These are phyloP conservation scores for Himalopsyche tibetana DNA, from an alignment of 2,888 invertebrate genomes.

Conservation along the genomic window DNA sequence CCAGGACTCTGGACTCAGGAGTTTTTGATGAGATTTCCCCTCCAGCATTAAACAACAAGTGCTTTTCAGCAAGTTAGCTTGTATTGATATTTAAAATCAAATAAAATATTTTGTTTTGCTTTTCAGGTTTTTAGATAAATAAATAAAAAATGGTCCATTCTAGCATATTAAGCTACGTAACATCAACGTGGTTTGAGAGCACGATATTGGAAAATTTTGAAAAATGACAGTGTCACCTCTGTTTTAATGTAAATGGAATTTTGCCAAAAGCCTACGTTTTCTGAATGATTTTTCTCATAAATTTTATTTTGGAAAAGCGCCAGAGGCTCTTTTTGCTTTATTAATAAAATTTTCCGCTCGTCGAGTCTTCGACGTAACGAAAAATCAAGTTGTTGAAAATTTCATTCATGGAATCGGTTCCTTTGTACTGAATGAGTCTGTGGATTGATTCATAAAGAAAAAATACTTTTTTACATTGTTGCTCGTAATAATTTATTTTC, in stretches of 20 bases:
- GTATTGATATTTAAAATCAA: too few species aligned
- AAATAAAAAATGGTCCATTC: too few species aligned
- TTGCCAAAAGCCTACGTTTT: background rate
- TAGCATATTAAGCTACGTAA: too few species aligned
- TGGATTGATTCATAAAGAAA: background rate
- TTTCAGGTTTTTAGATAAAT: too few species aligned
- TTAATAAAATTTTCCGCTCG: background rate
- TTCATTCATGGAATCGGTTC: background rate
- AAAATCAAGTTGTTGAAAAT: background rate
- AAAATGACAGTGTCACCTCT: background rate
- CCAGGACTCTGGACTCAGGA: too few species aligned
- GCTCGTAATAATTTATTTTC: too few species aligned
- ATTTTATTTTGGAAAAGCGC: background rate
- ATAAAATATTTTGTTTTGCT: too few species aligned
- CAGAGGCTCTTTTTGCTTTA: background rate
- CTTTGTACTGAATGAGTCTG: background rate
- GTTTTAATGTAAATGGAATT: background rate
- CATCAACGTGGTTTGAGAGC: too few species aligned
- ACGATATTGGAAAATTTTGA: background rate
- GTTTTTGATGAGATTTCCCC: too few species aligned
- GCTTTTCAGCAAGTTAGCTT: too few species aligned
- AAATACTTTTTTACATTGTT: too few species aligned
- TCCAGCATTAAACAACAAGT: too few species aligned
- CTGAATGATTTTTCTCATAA: conserved; percentile 3
- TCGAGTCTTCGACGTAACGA: background rate